These are phyloP conservation scores for Pangasius krempfi DNA, from an alignment of 2,797 vertebrate genomes.

Conservation along the genomic window DNA sequence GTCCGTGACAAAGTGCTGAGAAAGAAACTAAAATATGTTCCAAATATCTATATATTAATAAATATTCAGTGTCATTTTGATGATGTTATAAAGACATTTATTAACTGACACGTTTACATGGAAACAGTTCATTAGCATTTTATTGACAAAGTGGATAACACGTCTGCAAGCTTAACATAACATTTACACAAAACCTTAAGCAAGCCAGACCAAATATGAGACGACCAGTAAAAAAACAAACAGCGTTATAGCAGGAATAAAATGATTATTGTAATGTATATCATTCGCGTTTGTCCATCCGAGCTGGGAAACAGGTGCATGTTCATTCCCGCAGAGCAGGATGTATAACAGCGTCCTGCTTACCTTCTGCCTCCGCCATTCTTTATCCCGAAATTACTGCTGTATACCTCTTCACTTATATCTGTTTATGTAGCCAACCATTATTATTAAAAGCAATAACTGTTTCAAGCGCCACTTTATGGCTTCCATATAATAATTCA, in stretches of 20 bases:
- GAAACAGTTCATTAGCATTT: not conserved
- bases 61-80: not conserved
- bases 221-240: not conserved
- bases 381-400: not conserved
- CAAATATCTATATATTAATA: not conserved
- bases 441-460: not conserved
- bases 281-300: not conserved
- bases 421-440: not conserved
- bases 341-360: slow-evolving; percentile 6
- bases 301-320: slow-evolving; percentile 8
- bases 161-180: not conserved
- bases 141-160: not conserved
- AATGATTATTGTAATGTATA: not conserved
- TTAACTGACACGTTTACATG: not conserved
- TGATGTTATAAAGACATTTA: not conserved
- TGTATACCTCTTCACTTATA: not conserved
- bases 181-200: not conserved
- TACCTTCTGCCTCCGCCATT: slow-evolving; percentile 58
- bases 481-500: not conserved
- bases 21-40: too few species aligned
- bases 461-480: not conserved
- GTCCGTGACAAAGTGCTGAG: not conserved
- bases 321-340: not conserved
- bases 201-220: not conserved
- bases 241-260: too few species aligned